Conservation (phyloP, 1,140 invertebrate species). For the Lucilia cuprina region DNA sequence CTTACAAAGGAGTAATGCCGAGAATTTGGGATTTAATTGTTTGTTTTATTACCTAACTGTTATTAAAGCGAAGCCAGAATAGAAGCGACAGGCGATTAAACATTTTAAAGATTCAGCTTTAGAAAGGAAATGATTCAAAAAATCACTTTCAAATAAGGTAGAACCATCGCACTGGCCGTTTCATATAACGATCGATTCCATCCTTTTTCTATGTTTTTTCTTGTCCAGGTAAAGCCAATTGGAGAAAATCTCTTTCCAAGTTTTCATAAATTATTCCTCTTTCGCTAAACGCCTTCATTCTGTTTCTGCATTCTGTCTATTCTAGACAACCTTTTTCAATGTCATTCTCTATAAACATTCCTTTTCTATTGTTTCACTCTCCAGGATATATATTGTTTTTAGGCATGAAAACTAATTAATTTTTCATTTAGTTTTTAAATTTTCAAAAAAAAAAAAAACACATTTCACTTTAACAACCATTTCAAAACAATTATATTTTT, state of each 20-base stretch:
- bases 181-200: no score
- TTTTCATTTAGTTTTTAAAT: neutral
- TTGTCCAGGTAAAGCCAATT: no score
- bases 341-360: neutral
- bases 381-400: constrained; percentile 16
- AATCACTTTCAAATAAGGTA: no score
- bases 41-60: neutral
- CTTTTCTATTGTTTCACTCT: neutral
- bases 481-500: neutral
- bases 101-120: neutral
- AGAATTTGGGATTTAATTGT: neutral
- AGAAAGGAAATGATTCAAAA: no score
- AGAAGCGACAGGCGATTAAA: neutral
- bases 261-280: neutral
- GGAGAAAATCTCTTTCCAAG: no score
- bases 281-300: neutral
- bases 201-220: no score
- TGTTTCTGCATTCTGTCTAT: neutral
- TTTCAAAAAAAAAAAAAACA: neutral
- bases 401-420: constrained; percentile 28
- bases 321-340: neutral
- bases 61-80: neutral
- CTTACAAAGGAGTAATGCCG: neutral
- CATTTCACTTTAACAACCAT: neutral
- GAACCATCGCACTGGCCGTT: no score